Base-by-base conservation (phyloP, 2,113 vertebrate genomes). In the Ophthalmolycus amberensis region DNA sequence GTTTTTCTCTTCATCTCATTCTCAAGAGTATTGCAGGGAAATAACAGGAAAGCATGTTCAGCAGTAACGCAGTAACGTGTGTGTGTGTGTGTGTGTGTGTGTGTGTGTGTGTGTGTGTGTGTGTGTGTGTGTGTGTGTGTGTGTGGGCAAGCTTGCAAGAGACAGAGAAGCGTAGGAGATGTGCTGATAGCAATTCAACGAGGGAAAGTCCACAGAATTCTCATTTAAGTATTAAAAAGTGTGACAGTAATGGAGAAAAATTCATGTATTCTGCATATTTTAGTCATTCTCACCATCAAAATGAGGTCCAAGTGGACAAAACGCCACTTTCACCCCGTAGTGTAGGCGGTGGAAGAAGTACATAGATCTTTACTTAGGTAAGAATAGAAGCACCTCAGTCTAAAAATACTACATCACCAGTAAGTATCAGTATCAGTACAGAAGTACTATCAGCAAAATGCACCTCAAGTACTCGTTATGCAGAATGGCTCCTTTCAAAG, bases 1-100 rank as follows among this genome's bases (percentile, higher is more conserved):
- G 42, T 84, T 78, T 77, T 80, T 83, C 38, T 83, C 32, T 38
- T 63, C 4, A 27, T 37, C 77, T 58, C 27, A 71, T 54, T 77
- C 82, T 88, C 84, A 18, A 62, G 80, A 79, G 82, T 34, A 69
- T 74, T 63, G 62, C 12, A 63, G 44, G 2, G 10, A 78, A 88
- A 89, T 60, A 90, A 92, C 85, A 92, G 87, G 87, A 92, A 90
- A 83, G 32, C 58, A 52, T 29, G 37, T 54, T 25, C 40, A 66
- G 69, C 16, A 20, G 66, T 38, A 46, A 18, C 8, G 4, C n/a
- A n/a, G n/a, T n/a, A n/a, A n/a, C n/a, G 58, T 52, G 44, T 66
- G 38, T 58, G 68, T 42, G 44, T 66, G 38, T 58, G 68, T 42
- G 37, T 29, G 29, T 63, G 25, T 59, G n/a, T 50, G 8, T 70